Percentiles rank a stretch among this genome's conserved stretches.
Evolutionary conservation across 2,113 vertebrate species (phyloP).

Genomic region (Mirounga angustirostris): DNA sequence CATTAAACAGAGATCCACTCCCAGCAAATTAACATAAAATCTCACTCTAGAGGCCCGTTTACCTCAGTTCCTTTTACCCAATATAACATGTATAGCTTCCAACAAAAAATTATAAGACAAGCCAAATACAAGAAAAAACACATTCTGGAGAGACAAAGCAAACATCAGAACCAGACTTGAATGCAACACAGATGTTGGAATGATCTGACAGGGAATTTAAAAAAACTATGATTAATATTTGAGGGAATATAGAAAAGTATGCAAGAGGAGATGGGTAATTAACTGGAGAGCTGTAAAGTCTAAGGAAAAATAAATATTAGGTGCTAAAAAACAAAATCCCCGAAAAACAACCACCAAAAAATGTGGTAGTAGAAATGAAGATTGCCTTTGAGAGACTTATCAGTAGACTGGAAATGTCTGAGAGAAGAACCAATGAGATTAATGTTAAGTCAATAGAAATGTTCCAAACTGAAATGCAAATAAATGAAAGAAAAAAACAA

Average conservation of each 20-base stretch:
- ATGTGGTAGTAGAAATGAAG: background rate
- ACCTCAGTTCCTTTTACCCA: background rate
- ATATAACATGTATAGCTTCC: background rate
- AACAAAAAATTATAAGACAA: background rate
- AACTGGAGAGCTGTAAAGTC: background rate
- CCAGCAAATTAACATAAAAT: constrained; percentile 15
- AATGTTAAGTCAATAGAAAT: background rate
- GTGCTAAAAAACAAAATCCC: background rate
- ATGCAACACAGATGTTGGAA: background rate
- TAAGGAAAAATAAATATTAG: constrained; percentile 6
- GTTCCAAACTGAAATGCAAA: background rate
- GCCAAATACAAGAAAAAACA: background rate
- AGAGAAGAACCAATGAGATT: background rate
- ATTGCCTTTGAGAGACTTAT: background rate
- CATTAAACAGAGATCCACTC: background rate
- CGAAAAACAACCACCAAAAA: background rate
- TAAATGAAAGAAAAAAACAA: background rate
- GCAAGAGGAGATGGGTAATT: background rate
- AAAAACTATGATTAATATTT: background rate
- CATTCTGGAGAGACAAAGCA: background rate
- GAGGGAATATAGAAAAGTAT: background rate
- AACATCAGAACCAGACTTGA: background rate
- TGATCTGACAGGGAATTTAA: background rate
- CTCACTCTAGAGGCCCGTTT: background rate
- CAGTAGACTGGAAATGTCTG: background rate